Evolutionary conservation across 2,113 vertebrate species (phyloP), one percentile per base, ranked within the genome.

Genomic region (Microtus pennsylvanicus): DNA sequence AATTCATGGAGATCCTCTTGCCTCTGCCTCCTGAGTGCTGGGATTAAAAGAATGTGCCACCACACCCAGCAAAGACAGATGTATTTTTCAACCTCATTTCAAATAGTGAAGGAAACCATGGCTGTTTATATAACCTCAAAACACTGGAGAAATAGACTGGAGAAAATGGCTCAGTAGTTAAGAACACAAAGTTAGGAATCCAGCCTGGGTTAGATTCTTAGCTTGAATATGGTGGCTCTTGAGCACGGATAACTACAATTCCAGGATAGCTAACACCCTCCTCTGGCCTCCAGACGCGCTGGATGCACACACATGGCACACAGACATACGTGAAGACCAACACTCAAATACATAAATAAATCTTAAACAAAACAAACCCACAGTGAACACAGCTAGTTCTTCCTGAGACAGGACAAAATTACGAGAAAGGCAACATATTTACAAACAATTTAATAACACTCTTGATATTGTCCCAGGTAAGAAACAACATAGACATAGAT

Each of bases 381-480:
- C 38, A 87, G 4, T 3, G 50, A 38, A 35, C 61, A 63, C 16
- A 35, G 45, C 42, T 74, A 4, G 61, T 70, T 86, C 82, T 52
- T 94, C 33, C 55, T 26, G 52, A 55, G 35, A 45, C 24, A 30
- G 78, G 17, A 58, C 69, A 96, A 93, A 8, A 10, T 13, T 94
- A 93, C 63, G 55, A 93, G 42, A 89, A 97, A 96, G n/a, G 45
- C 70, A 33, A 76, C 4, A 16, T 93, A 95, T 93, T 96, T 96
- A 97, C 58, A 97, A 97, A 94, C 93, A 78, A 28, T 94, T 98
- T 98, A 98, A 92, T 97, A 91, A 89, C 10, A 77, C 82, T 92
- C 90, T 45, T 12, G 87, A 87, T 70, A 97, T 78, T 95, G 76
- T 67, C 72, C 65, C 1, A 81, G 35, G 75, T 17, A 89, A 86